Base-by-base conservation (phyloP, 2,113 vertebrate species). In the Abramis brama region DNA sequence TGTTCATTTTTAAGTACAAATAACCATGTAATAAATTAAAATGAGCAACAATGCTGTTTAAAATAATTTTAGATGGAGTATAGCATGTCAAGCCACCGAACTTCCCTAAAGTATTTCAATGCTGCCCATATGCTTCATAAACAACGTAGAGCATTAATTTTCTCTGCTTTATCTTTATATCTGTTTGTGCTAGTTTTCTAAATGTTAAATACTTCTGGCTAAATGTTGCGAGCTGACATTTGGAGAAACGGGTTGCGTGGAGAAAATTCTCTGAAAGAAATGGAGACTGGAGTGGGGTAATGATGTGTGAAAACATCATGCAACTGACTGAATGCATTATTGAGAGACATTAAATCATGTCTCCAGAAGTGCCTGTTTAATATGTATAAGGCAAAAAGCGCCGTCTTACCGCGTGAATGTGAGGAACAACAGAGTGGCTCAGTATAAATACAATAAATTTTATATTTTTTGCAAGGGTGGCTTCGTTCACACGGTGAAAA, bases 311-410 rank as follows among this genome's bases (percentile, higher is more conserved):
- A 87, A 85, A 82, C 87, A 90, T 89, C 84, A 86, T 84, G 84
- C 88, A 86, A 90, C 90, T 90, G 91, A 93, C 91, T 91, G 91
- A 88, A 91, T 94, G 83, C 90, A 93, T 93, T 93, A 93, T 93
- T 93, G 90, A 94, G 89, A 84, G 90, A 88, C 89, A 89, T 90
- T 91, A 92, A 92, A 89, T 91, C 90, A 87, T 71, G 86, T 89
- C 89, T 91, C 87, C 88, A 86, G 89, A 91, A 86, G 88, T 89
- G 90, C 86, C 87, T 91, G 85, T 89, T 93, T 86, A 90, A 90
- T 91, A 93, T 92, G 88, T 71, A 90, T 91, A 91, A 92, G 90
- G 76, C n/a, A 45, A 91, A 45, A 91, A 85, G 82, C 87, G 84
- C 19, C 62, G 80, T 84, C 47, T 82, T 45, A 87, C 50, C 70